Evolutionary conservation across 2,888 invertebrate species (phyloP), one percentile per base, ranked within the genome.

Genomic region (Dyspetes luteomarginatus): DNA sequence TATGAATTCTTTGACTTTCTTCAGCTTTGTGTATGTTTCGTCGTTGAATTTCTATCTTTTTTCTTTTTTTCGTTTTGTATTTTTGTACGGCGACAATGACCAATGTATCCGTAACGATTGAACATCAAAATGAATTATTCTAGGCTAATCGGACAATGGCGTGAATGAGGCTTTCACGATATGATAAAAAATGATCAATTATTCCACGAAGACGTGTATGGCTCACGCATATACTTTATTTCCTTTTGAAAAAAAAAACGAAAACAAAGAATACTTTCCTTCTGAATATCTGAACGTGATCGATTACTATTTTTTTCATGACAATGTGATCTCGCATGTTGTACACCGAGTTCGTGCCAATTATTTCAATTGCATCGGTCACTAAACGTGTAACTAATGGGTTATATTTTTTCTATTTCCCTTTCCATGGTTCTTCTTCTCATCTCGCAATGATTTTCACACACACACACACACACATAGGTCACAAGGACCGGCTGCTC

Each of bases 321-420:
- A 69, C 58, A 69, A 69, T 22, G 22, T 22, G 22, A 22, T 24
- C 36, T 55, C 52, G 36, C 0, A n/a, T 12, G 55, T 15, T 19
- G 3, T 17, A 22, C 24, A n/a, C 9, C 50, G 28, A 36, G 22
- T 45, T 15, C 69, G 69, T 69, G 69, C 28, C 45, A 45, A 28
- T 69, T 58, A 69, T 62, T 36, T 24, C 41, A 50, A 72, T 62
- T 50, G 5, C 15, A 4, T 12, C 12, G 4, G 22, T 4, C 2
- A 24, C 4, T 4, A 50, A 19, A 22, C 7, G 1, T 4, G 7
- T 19, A 1, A 4, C 17, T 50, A 19, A 50, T 17, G 17, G 17
- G 19, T 41, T n/a, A 1, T 7, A 50, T 19, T 50, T 22, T 1
- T 2, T 2, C 7, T 7, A 50, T 50, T 50, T 17, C 7, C 50